These are phyloP conservation scores for Greenwoodochromis staneri DNA, from an alignment of 2,113 vertebrate genomes.

Conservation along the genomic window DNA sequence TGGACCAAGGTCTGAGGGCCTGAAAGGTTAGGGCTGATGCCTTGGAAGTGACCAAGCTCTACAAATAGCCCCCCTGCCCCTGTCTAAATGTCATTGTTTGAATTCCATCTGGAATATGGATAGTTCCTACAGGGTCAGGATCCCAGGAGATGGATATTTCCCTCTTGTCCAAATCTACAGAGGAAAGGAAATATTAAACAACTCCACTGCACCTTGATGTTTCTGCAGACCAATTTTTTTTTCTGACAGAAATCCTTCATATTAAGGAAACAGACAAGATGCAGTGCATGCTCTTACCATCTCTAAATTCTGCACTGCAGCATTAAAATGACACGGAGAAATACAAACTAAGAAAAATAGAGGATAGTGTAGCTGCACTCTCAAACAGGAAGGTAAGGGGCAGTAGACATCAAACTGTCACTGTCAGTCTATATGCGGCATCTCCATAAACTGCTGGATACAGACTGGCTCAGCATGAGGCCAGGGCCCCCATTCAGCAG, in stretches of 20 bases:
- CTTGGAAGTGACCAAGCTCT: constrained; percentile 68
- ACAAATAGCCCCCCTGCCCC: constrained; percentile 71
- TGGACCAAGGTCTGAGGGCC: constrained; percentile 73
- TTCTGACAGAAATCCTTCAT: constrained; percentile 51
- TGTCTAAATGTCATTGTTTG: constrained; percentile 76
- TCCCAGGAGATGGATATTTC: constrained; percentile 65
- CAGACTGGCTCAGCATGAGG: constrained; percentile 63
- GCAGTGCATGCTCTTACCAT: constrained; percentile 27
- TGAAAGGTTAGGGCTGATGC: constrained; percentile 60
- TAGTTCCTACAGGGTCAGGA: constrained; percentile 63
- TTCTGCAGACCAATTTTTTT: constrained; percentile 35
- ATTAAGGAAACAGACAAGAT: constrained; percentile 53
- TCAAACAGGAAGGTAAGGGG: constrained; percentile 30
- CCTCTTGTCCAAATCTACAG: constrained; percentile 60
- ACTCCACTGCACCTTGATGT: constrained; percentile 45
- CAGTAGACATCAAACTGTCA: constrained; percentile 56
- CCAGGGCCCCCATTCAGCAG: constrained; percentile 25
- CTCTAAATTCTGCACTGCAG: constrained; percentile 37
- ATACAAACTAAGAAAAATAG: not conserved
- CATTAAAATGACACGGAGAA: not conserved
- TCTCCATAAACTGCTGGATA: constrained; percentile 66
- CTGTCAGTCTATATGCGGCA: constrained; percentile 56
- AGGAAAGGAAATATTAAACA: constrained; percentile 68
- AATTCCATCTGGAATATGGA: constrained; percentile 64
- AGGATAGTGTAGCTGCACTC: not conserved